Evolutionary conservation across 2,113 vertebrate species (phyloP), one percentile per base, ranked within the genome.

Genomic region (Prinia subflava): DNA sequence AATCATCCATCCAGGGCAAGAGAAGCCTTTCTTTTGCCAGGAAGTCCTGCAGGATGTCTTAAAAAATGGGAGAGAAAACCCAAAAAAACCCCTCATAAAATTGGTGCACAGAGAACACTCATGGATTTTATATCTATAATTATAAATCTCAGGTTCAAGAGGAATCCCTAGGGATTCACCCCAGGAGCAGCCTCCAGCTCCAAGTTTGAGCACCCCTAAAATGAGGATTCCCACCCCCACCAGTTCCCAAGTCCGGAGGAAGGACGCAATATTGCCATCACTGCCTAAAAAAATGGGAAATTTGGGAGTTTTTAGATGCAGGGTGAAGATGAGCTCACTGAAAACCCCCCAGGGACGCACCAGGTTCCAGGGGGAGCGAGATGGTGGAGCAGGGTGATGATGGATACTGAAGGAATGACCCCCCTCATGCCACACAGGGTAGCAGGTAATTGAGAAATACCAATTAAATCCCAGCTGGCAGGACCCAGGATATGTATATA

Each of bases 241-340:
- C 15, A 3, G 7, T 6, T 64, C n/a, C 76, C 71, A 63, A 14
- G 35, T 7, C 6, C 12, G 42, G 23, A 82, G 47, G 52, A 44
- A 67, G 65, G 57, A 11, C 0, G 0, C 22, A 14, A 6, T 5
- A 37, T 7, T 3, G 2, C 35, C 15, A 4, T 2, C 3, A 3
- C 3, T 39, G 39, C n/a, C 39, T 2, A 5, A 17, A 86, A 84
- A 41, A 3, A 0, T 0, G 20, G 49, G 39, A 33, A n/a, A 64
- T 41, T 4, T 11, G 35, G 59, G 64, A 9, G 0, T 0, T 63
- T 57, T 60, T 3, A 46, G 41, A 15, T 2, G 3, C 0, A 4
- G 33, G 4, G 56, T 4, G 25, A 76, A 76, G 68, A 39, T 1
- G 18, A 60, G 17, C 37, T 65, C 11, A 4, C 6, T 2, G 4